Base-by-base conservation (phyloP, 2,888 invertebrate species). In the Pasiphila rectangulata region DNA sequence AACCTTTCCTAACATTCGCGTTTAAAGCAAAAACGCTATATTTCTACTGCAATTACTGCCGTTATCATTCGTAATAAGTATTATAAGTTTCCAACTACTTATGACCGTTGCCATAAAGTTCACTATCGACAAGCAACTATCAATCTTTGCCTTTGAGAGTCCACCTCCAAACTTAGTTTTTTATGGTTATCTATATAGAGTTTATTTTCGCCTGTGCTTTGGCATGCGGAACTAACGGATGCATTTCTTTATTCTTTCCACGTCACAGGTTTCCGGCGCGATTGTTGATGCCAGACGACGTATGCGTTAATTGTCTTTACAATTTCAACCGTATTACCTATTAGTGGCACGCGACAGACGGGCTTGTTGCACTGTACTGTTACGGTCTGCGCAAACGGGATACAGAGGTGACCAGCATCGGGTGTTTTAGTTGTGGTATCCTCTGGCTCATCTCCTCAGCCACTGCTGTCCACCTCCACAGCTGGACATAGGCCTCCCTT, bases 161-260 rank as follows among this genome's bases (percentile, higher is more conserved):
- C n/a, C 9, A 6, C 2, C 2, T 30, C 16, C 1, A 30, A 30
- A 40, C 37, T 52, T 25, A 19, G 27, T 40, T 34, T 50, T 51
- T 59, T 65, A 63, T 58, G n/a, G 7, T 19, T 35, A 38, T 17
- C 0, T 6, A 1, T 0, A 40, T 63, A 62, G 49, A 55, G 65
- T 54, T 46, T 19, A 64, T 40, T 63, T 55, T 71, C 21, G 15
- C 29, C 0, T 29, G 12, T 46, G 15, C 21, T 50, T 20, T 48
- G 64, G 56, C 64, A 67, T 72, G 71, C 74, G 81, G 79, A 83
- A 80, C 70, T 78, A 81, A 75, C 83, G 83, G 85, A 81, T 81
- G 76, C 76, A 75, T 57, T 63, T 54, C 56, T 64, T 68, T 72
- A 79, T 83, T 78, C 82, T 66, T 58, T 57, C 59, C 74, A 69